Evolutionary conservation across 30 jellyfish, hydroid and myxozoan species (phyloP).

Genomic region (Pseudorhiza aurosa): DNA sequence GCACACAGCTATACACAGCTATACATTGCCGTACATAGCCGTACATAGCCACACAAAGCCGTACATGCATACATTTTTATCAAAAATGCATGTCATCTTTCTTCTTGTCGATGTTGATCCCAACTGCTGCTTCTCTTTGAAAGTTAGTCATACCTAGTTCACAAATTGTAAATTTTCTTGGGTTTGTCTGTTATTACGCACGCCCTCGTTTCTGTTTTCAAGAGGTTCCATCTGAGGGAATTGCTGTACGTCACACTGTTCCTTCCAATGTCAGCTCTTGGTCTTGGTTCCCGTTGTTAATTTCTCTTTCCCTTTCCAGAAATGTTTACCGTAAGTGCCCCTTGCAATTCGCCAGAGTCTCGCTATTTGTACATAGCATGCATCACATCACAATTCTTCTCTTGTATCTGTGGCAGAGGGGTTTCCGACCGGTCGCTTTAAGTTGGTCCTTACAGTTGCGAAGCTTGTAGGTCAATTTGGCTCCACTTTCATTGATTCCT

Average conservation of each 20-base stretch:
- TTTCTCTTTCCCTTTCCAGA: constrained; percentile 4
- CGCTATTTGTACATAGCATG: neutral
- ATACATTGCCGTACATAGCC: too few species aligned
- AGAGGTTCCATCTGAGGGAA: constrained; percentile 11
- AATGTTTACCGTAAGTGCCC: neutral
- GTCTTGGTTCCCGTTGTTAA: neutral
- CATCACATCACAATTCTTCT: constrained; percentile 4
- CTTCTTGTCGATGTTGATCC: constrained; percentile 1
- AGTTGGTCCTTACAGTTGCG: neutral
- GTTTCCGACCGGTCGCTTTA: neutral
- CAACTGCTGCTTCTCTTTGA: neutral
- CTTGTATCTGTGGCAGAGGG: neutral
- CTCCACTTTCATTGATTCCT: constrained; percentile 9
- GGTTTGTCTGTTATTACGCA: neutral
- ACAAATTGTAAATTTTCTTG: too few species aligned
- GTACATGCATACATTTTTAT: too few species aligned
- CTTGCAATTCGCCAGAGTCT: neutral
- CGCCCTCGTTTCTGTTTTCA: neutral
- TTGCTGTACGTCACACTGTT: constrained; percentile 5
- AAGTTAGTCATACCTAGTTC: constrained; percentile 5
- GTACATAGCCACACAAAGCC: too few species aligned
- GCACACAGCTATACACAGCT: too few species aligned
- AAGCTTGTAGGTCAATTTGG: constrained; percentile 7
- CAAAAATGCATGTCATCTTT: neutral
- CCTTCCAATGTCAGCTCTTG: constrained; percentile 4